Conservation (phyloP, 2,113 vertebrate species). For the Stercorarius parasiticus region DNA sequence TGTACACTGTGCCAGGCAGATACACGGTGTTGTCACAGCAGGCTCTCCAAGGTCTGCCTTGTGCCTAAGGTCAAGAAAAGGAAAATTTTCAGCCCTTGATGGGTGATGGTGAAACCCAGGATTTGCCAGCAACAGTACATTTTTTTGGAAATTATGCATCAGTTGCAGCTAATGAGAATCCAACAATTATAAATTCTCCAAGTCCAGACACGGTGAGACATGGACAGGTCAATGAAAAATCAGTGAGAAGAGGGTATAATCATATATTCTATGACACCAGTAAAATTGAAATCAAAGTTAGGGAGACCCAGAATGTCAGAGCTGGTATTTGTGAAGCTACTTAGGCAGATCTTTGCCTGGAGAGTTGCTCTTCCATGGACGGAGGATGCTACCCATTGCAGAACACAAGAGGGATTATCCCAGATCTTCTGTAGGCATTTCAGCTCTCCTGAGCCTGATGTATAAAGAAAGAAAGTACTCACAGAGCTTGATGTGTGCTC, state of each 20-base stretch:
- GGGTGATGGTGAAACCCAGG: neutral
- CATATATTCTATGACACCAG: neutral
- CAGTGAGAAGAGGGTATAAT: neutral
- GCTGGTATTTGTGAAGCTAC: neutral
- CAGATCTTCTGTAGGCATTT: neutral
- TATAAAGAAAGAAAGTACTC: conserved; percentile 42
- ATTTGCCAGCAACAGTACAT: neutral
- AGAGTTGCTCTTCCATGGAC: neutral
- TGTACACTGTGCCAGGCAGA: no score
- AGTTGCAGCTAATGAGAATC: neutral
- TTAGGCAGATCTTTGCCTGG: neutral
- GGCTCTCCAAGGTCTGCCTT: neutral
- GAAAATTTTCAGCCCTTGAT: neutral
- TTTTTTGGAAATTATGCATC: neutral
- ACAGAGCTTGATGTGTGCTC: conserved; percentile 12
- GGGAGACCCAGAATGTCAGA: neutral
- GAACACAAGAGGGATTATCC: conserved; percentile 22
- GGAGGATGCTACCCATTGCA: neutral
- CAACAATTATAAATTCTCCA: neutral
- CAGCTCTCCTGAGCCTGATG: neutral
- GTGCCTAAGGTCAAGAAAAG: neutral
- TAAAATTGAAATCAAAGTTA: neutral
- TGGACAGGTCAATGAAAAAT: neutral
- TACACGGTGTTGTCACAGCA: neutral
- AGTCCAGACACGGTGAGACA: neutral